These are phyloP conservation scores for Tragelaphus buxtoni DNA, from an alignment of 2,113 vertebrate genomes.

Conservation along the genomic window DNA sequence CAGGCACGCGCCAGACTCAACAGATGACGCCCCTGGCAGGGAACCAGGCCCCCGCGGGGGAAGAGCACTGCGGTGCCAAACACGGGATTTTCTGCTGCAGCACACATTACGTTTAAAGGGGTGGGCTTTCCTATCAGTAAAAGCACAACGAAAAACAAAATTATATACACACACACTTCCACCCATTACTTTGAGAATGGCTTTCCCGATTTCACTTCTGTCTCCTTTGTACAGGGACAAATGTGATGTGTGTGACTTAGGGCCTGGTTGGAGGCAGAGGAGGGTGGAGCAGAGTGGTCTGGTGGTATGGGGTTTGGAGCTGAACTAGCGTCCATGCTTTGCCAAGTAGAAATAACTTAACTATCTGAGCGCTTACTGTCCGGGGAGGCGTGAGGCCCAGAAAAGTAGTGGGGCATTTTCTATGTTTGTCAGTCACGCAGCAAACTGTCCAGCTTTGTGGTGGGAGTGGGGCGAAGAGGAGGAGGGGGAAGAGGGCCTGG, in stretches of 20 bases:
- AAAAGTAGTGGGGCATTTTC: neutral
- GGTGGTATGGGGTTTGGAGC: neutral
- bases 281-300: neutral
- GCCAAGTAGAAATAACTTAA: neutral
- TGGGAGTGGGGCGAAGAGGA: neutral
- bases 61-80: neutral
- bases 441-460: neutral
- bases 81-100: neutral
- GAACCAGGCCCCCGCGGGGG: neutral
- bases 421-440: neutral
- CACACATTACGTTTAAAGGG: neutral
- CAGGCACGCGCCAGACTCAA: neutral
- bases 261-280: neutral
- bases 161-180: neutral
- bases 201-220: neutral
- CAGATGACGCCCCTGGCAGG: neutral
- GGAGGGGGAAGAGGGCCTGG: neutral
- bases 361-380: neutral
- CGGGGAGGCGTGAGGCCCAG: neutral
- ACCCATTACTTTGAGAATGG: neutral
- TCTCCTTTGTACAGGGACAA: neutral
- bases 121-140: neutral
- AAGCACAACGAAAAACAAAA: neutral
- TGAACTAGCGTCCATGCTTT: neutral
- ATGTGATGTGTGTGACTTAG: neutral